Evolutionary conservation across 1,140 invertebrate genomes (phyloP), one percentile per base, ranked within the genome.

Genomic region (Brachionus manjavacas): DNA sequence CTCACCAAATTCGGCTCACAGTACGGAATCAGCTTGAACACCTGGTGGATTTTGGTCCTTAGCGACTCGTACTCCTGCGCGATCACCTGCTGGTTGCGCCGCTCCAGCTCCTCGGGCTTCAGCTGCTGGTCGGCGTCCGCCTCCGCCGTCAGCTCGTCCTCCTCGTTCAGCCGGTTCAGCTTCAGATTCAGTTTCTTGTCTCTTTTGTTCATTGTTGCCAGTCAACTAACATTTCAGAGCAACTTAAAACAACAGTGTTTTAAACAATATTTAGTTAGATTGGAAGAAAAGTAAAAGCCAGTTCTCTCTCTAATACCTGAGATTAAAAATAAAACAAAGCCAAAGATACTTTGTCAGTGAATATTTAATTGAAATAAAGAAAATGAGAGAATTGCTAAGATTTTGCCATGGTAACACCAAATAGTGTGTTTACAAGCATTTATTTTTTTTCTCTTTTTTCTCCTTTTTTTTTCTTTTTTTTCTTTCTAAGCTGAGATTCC

Each of bases 151-250:
- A 16, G 64, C 43, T 81, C 79, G 79, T 81, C 79, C 31, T 81
- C 79, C 25, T 81, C 79, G 4, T 81, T 81, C 20, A 81, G 28
- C 16, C 79, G 79, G 31, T 81, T 81, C 23, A 81, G 79, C 23
- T 60, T 81, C 20, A 81, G 41, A 23, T 64, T 81, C 0, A 41
- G 23, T 39, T 68, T 60, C 4, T 39, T 68, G 35, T 64, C 64
- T 55, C 79, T 35, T 46, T 81, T 68, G 41, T 31, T 81, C 79
- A 81, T 81, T 35, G 72, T 72, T 72, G 39, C 39, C 31, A 31
- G 11, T 66, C 25, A 23, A 35, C 14, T 41, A 41, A 35, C 31
- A 39, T 16, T 20, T 39, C 31, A 72, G 39, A 72, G 68, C 68
- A 72, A 72, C 68, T 72, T 20, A 41, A 39, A 72, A 23, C 14